Conservation (phyloP, 2,113 vertebrate genomes). For the Todiramphus chloris region DNA sequence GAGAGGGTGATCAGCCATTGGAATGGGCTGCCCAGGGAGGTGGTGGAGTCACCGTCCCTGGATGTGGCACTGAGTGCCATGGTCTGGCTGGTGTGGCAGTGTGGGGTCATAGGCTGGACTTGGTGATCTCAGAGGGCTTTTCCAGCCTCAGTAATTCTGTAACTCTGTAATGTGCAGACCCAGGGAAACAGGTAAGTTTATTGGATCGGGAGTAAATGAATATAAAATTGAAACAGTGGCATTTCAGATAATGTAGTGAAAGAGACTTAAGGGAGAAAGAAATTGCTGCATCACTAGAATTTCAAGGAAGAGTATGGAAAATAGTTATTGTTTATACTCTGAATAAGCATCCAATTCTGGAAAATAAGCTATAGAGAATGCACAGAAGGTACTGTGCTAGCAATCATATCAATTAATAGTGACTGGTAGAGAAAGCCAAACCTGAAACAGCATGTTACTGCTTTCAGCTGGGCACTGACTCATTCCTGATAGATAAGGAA, state of each 20-base stretch:
- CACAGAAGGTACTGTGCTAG: not conserved
- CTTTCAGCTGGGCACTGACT: not conserved
- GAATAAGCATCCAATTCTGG: not conserved
- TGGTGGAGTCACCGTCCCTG: too few relatives aligned
- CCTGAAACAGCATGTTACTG: not conserved
- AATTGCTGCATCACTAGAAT: not conserved
- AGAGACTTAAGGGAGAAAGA: not conserved
- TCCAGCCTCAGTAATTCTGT: too few relatives aligned
- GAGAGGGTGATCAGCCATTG: too few relatives aligned
- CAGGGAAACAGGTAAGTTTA: not conserved
- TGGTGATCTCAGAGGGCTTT: too few relatives aligned
- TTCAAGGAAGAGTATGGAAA: slow-evolving; percentile 6
- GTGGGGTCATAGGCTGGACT: too few relatives aligned
- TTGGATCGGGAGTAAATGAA: not conserved
- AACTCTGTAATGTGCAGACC: not conserved
- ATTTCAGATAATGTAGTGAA: not conserved
- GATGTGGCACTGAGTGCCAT: too few relatives aligned
- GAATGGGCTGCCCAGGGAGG: too few relatives aligned
- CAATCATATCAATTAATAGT: not conserved
- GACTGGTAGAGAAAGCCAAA: not conserved
- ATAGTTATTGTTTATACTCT: not conserved
- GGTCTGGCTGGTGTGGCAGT: too few relatives aligned
- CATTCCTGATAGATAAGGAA: not conserved
- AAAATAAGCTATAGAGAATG: not conserved
- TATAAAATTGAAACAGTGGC: not conserved